These are phyloP conservation scores for Acanthis flammea DNA, from an alignment of 2,797 vertebrate genomes.

Conservation along the genomic window DNA sequence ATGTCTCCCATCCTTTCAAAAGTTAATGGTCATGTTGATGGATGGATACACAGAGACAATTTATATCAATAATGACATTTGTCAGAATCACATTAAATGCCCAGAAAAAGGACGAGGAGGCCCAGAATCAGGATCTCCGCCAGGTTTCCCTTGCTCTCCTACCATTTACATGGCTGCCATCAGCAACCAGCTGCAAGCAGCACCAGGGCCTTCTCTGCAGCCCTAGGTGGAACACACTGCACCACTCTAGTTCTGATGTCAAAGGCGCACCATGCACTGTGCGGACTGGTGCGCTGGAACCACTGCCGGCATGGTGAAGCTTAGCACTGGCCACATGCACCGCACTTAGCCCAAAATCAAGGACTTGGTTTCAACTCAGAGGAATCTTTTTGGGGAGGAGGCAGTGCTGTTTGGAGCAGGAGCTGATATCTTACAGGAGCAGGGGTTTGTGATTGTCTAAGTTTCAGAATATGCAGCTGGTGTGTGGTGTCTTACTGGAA, in stretches of 20 bases:
- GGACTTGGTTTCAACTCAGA: background rate
- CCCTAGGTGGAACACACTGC: background rate
- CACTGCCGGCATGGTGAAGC: background rate
- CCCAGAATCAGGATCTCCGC: background rate
- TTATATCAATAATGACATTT: background rate
- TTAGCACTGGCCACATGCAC: background rate
- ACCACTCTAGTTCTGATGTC: background rate
- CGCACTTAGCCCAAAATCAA: background rate
- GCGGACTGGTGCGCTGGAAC: accelerated
- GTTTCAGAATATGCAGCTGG: background rate
- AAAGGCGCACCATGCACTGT: accelerated
- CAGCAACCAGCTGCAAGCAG: background rate
- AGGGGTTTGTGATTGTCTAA: background rate
- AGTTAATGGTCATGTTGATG: background rate
- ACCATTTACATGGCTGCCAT: background rate
- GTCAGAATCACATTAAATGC: background rate
- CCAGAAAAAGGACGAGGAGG: background rate
- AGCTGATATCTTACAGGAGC: background rate
- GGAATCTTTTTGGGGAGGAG: background rate
- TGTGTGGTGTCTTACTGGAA: background rate
- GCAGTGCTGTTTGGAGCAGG: background rate
- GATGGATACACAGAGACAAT: background rate
- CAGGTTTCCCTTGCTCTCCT: background rate
- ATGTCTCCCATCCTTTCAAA: background rate
- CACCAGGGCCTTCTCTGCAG: background rate